phyloP scores from a whole-genome alignment of 2,113 vertebrate genomes.

The Heptranchias perlo region DNA sequence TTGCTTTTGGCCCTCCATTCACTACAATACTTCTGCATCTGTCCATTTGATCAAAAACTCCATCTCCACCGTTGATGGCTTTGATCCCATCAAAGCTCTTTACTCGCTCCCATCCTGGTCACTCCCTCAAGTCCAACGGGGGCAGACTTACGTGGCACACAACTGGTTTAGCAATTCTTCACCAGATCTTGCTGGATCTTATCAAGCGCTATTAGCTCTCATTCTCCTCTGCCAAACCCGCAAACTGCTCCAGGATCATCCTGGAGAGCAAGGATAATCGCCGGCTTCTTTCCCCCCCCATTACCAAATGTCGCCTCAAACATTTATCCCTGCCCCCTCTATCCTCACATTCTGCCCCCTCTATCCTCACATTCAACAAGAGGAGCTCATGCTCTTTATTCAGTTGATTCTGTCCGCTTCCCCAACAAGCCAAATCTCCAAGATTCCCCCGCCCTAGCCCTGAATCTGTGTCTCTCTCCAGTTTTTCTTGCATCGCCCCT shows the following conservation, averaged over 20 bases:
- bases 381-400: not conserved
- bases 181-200: not conserved
- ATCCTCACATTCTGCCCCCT: not conserved
- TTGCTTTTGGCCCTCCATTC: not conserved
- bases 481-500: not conserved
- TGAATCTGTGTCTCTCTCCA: not conserved
- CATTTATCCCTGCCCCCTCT: too few species aligned
- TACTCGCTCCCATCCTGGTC: not conserved
- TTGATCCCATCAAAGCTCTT: not conserved
- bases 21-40: not conserved
- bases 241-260: not conserved
- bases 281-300: not conserved
- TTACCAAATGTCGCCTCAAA: not conserved
- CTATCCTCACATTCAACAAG: not conserved
- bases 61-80: not conserved
- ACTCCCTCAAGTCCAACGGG: not conserved
- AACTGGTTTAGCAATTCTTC: not conserved
- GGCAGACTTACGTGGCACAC: not conserved
- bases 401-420: not conserved
- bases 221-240: not conserved
- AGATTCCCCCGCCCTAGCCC: not conserved
- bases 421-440: too few species aligned
- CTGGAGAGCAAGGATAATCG: not conserved
- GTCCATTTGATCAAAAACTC: not conserved
- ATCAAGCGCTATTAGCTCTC: not conserved